A percentile compares a stretch with the other conserved stretches of the same genome.
Evolutionary conservation across 2,797 vertebrate species (phyloP).

Genomic region (Orestias chungarensis): DNA sequence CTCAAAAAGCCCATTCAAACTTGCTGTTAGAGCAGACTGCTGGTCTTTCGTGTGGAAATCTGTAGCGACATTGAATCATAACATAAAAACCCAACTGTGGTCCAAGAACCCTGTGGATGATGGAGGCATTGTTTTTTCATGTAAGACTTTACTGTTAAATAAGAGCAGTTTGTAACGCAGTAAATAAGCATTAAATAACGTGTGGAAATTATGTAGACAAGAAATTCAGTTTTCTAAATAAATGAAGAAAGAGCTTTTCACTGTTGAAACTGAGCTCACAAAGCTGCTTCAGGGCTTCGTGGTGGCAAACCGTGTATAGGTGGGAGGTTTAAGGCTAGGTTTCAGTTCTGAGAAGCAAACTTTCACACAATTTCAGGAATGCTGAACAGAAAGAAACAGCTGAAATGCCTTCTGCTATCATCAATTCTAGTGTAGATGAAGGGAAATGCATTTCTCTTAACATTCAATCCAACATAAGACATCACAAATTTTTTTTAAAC

Average conservation of each 20-base stretch:
- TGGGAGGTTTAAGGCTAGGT: slow-evolving; percentile 68
- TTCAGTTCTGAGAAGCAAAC: slow-evolving; percentile 37
- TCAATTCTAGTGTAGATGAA: slow-evolving; percentile 30
- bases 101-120: neutral
- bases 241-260: slow-evolving; percentile 78
- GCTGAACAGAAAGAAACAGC: slow-evolving; percentile 32
- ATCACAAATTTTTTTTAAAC: slow-evolving; percentile 52
- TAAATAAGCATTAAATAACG: neutral
- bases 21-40: neutral
- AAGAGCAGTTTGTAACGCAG: neutral
- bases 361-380: slow-evolving; percentile 38
- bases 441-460: slow-evolving; percentile 34
- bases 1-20: neutral
- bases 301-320: slow-evolving; percentile 21
- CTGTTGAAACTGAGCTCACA: slow-evolving; percentile 49
- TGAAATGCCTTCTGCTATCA: slow-evolving; percentile 23
- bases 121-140: neutral
- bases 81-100: neutral
- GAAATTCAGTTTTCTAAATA: slow-evolving; percentile 24
- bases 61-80: neutral
- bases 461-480: slow-evolving; percentile 61
- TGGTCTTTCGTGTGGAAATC: neutral
- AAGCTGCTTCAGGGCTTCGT: slow-evolving; percentile 41
- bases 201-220: neutral
- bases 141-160: neutral